These are phyloP conservation scores for Acronicta psi DNA, from an alignment of 2,888 invertebrate genomes.

Conservation along the genomic window DNA sequence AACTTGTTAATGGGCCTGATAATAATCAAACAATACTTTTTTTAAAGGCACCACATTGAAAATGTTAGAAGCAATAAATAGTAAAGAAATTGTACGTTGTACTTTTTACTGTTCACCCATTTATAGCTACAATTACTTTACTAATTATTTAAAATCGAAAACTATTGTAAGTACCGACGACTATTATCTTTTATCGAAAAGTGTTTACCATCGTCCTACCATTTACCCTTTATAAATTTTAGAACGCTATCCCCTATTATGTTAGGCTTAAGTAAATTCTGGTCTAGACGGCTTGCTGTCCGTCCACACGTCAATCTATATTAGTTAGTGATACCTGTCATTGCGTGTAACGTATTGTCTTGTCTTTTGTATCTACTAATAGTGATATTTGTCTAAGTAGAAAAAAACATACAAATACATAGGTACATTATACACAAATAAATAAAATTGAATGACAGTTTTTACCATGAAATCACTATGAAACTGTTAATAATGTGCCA, in stretches of 20 bases:
- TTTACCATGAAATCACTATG: no score
- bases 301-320: conserved; percentile 33
- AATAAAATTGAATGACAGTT: no score
- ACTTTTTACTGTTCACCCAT: background rate
- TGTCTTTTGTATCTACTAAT: conserved; percentile 8
- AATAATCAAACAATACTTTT: no score
- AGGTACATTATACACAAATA: no score
- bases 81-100: no score
- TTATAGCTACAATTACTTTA: background rate
- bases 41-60: no score
- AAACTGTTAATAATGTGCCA: no score
- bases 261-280: conserved; percentile 16
- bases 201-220: conserved; percentile 15
- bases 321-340: conserved; percentile 23
- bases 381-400: background rate
- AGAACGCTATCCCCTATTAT: conserved; percentile 13
- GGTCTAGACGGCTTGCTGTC: conserved; percentile 41
- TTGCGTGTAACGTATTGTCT: conserved; percentile 4
- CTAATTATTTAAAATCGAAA: background rate
- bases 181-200: background rate
- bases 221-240: conserved; percentile 24
- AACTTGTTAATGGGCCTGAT: no score
- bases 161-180: no score
- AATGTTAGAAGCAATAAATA: no score
- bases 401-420: background rate